phyloP scores from a whole-genome alignment of 2,113 vertebrate genomes.

The Cephalopterus ornatus region DNA sequence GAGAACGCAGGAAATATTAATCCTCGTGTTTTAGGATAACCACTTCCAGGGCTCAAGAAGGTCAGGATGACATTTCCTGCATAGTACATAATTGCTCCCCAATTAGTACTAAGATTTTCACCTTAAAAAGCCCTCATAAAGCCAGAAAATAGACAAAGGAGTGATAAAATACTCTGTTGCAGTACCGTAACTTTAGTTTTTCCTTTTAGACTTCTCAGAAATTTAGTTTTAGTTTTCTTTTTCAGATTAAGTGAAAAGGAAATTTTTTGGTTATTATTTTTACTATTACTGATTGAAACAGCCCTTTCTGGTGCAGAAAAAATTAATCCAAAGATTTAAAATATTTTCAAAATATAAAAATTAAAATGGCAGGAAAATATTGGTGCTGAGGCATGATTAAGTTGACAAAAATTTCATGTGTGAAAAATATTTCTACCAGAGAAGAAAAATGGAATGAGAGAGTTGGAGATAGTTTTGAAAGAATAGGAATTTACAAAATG shows the following conservation, averaged over 20 bases:
- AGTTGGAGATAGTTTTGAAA: background rate
- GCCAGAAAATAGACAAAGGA: background rate
- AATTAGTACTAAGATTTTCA: slow-evolving; percentile 17
- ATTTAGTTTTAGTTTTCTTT: background rate
- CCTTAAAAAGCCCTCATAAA: background rate
- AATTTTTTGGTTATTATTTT: background rate
- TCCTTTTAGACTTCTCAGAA: background rate
- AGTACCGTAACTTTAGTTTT: background rate
- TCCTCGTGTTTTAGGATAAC: slow-evolving; percentile 35
- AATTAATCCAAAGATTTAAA: slow-evolving; percentile 26
- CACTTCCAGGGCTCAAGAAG: slow-evolving; percentile 21
- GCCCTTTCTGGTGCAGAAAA: slow-evolving; percentile 5
- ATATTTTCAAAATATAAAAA: slow-evolving; percentile 25
- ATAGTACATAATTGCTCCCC: background rate
- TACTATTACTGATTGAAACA: background rate
- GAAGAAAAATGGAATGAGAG: background rate
- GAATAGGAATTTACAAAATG: background rate
- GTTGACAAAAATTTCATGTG: background rate
- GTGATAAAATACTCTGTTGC: background rate
- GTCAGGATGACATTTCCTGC: background rate
- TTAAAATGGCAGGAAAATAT: background rate
- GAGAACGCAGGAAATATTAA: slow-evolving; percentile 50
- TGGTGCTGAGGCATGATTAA: background rate
- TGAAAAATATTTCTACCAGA: background rate
- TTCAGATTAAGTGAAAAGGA: background rate